phyloP scores from a whole-genome alignment of 2,888 invertebrate species.

The Chydorus sphaericus region DNA sequence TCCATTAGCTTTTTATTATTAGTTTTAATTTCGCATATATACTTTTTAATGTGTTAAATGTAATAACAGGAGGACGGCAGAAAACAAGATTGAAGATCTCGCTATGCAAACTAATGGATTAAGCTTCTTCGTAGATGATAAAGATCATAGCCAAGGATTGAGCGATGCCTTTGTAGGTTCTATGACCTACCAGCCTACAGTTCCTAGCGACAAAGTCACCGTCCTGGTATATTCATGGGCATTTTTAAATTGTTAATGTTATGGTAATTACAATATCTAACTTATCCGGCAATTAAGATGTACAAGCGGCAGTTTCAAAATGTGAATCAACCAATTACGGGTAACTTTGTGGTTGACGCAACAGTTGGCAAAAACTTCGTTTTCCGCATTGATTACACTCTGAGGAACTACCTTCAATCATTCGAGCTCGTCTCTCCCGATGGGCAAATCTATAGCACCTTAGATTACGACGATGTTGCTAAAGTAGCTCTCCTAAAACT shows the following conservation, averaged over 20 bases:
- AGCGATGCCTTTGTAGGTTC: slow-evolving; percentile 5
- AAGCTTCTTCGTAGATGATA: slow-evolving; percentile 4
- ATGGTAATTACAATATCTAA: no score
- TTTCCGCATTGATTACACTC: slow-evolving; percentile 10
- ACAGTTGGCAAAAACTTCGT: slow-evolving; percentile 7
- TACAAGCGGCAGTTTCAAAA: not conserved
- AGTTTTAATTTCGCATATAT: not conserved
- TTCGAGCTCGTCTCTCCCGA: not conserved
- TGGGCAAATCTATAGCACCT: not conserved
- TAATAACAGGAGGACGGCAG: not conserved
- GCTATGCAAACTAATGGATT: not conserved
- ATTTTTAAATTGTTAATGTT: not conserved
- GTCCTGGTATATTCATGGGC: not conserved
- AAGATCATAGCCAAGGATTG: slow-evolving; percentile 2
- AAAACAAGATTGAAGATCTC: slow-evolving; percentile 3
- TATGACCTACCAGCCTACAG: slow-evolving; percentile 5
- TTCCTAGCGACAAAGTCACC: not conserved
- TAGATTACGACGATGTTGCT: slow-evolving; percentile 1
- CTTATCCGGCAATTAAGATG: not conserved
- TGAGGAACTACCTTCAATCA: slow-evolving; percentile 4
- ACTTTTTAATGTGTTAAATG: not conserved
- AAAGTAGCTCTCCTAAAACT: slow-evolving; percentile 2
- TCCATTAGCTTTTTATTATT: not conserved
- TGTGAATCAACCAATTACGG: not conserved
- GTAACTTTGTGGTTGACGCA: slow-evolving; percentile 2